A percentile compares a stretch with the other conserved stretches of the same genome.
Conservation (phyloP, 2,797 vertebrate species). For the Coreius guichenoti region DNA sequence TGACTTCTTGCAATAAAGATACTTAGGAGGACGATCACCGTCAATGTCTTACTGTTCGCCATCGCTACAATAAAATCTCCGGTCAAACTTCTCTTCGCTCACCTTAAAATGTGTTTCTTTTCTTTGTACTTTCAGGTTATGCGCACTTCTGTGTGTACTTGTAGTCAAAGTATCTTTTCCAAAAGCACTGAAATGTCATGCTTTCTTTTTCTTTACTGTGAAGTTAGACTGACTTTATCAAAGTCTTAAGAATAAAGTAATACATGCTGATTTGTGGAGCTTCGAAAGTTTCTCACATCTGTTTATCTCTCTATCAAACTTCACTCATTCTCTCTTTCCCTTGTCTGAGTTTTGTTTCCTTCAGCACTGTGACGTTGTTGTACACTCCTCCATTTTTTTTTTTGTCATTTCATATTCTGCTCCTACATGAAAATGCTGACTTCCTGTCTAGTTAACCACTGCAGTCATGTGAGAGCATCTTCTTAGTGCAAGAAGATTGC, state of each 20-base stretch:
- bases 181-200: neutral
- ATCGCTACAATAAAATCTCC: neutral
- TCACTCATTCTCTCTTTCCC: slow-evolving; percentile 11
- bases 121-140: neutral
- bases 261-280: neutral
- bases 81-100: neutral
- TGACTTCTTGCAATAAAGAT: slow-evolving; percentile 50
- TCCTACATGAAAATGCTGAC: slow-evolving; percentile 51
- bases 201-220: neutral
- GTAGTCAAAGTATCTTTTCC: neutral
- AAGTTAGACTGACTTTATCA: neutral
- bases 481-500: slow-evolving; percentile 33
- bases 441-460: slow-evolving; percentile 53
- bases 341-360: slow-evolving; percentile 28
- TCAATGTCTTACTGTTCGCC: slow-evolving; percentile 59
- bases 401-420: slow-evolving; percentile 34
- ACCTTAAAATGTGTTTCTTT: slow-evolving; percentile 31
- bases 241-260: neutral
- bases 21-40: slow-evolving; percentile 46
- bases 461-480: slow-evolving; percentile 41
- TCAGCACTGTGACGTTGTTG: slow-evolving; percentile 32
- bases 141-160: neutral
- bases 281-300: neutral
- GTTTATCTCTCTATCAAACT: neutral
- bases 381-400: slow-evolving; percentile 19